Conservation (phyloP, 2,113 vertebrate species). For the Ciconia maguari region DNA sequence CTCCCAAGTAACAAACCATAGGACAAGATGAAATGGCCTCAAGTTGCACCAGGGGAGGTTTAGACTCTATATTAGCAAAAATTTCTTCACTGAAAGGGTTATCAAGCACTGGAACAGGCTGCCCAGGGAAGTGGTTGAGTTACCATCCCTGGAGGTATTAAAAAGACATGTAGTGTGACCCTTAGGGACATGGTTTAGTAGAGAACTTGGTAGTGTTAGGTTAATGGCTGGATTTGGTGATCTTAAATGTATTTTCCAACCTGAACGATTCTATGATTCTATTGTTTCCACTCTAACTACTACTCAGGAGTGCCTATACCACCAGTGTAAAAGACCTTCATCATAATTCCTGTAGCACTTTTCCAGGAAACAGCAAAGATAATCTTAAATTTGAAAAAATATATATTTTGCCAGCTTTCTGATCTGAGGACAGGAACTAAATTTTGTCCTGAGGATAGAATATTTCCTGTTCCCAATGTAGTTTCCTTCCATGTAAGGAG, state of each 20-base stretch:
- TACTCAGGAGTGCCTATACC: not conserved
- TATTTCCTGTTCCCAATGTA: not conserved
- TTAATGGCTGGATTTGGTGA: not conserved
- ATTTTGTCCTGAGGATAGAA: not conserved
- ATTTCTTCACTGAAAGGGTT: no score
- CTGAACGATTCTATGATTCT: not conserved
- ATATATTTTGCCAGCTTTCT: not conserved
- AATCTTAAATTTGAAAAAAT: not conserved
- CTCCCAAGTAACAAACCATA: no score
- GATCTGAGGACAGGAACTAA: fast-evolving
- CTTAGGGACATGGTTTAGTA: not conserved
- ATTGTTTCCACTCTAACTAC: not conserved
- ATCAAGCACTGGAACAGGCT: not conserved
- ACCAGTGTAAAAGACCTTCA: not conserved
- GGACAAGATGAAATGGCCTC: no score
- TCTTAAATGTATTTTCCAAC: not conserved
- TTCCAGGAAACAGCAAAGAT: not conserved
- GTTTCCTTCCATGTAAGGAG: not conserved
- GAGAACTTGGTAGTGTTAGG: not conserved
- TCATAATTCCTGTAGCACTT: not conserved
- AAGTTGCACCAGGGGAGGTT: no score
- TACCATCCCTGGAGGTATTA: not conserved
- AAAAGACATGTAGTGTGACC: not conserved
- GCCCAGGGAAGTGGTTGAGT: not conserved
- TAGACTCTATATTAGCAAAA: no score